Evolutionary conservation across 2,888 invertebrate genomes (phyloP).

Genomic region (Drosophila fulvimacula): DNA sequence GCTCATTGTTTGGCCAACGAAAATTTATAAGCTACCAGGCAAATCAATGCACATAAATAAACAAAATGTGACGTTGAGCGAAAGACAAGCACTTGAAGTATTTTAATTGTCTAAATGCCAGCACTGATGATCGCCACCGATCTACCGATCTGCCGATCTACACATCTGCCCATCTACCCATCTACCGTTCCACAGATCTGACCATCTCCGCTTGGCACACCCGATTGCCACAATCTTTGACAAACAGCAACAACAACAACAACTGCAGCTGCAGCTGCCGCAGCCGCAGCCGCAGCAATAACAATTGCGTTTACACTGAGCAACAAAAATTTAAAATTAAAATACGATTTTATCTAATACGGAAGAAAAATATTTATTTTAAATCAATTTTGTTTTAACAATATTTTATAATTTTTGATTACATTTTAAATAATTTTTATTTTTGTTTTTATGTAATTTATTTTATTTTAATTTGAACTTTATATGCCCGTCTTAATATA

Average conservation of each 20-base stretch:
- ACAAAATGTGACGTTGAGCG: slow-evolving; percentile 77
- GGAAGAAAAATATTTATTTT: too few species aligned
- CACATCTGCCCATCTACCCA: slow-evolving; percentile 29
- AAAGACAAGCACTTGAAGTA: slow-evolving; percentile 80
- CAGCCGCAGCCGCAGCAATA: slow-evolving; percentile 21
- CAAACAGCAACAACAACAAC: slow-evolving; percentile 39
- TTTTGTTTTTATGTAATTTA: too few species aligned
- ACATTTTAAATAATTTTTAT: too few species aligned
- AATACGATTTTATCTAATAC: too few species aligned
- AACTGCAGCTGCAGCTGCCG: slow-evolving; percentile 15
- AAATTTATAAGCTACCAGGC: slow-evolving; percentile 78
- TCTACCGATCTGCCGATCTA: slow-evolving; percentile 17
- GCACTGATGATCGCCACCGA: slow-evolving; percentile 64
- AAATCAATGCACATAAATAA: slow-evolving; percentile 78
- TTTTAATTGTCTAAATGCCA: slow-evolving; percentile 82
- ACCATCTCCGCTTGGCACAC: slow-evolving; percentile 14
- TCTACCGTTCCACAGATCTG: slow-evolving; percentile 11
- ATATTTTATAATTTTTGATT: too few species aligned
- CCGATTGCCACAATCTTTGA: slow-evolving; percentile 23
- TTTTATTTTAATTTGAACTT: too few species aligned
- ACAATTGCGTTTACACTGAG: slow-evolving; percentile 58
- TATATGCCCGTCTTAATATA: too few species aligned
- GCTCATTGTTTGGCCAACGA: slow-evolving; percentile 66
- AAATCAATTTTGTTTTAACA: too few species aligned
- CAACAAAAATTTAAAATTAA: slow-evolving; percentile 29